A percentile compares a stretch with the other conserved stretches of the same genome.
Conservation (phyloP, 2,888 invertebrate species). For the Vandiemenella viatica region DNA sequence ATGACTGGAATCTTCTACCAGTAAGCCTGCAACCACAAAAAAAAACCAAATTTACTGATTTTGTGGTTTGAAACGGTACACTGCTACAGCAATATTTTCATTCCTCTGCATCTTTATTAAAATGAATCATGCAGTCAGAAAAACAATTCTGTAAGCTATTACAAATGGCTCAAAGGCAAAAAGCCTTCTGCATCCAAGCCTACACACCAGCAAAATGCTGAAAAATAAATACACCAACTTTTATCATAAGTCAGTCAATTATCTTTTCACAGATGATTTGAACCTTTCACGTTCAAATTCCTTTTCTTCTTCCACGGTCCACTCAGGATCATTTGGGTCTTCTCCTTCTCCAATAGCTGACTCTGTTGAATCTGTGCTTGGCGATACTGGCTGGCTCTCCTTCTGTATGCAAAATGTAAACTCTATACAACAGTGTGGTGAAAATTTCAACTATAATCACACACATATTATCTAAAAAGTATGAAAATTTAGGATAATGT, state of each 20-base stretch:
- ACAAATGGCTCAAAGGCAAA: not conserved
- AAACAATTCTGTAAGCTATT: not conserved
- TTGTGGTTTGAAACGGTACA: not conserved
- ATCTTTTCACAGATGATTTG: constrained; percentile 11
- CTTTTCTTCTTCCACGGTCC: constrained; percentile 40
- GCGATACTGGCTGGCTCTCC: constrained; percentile 34
- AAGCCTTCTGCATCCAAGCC: not conserved
- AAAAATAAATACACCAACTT: not conserved
- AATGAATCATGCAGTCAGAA: not conserved
- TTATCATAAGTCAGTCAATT: constrained; percentile 1
- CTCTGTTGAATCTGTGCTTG: constrained; percentile 32
- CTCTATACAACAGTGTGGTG: not conserved
- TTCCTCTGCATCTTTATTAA: not conserved
- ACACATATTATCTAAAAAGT: too few relatives aligned
- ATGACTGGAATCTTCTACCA: not conserved
- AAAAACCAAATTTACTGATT: not conserved
- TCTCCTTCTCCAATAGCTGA: constrained; percentile 50
- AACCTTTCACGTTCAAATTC: constrained; percentile 10
- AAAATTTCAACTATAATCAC: too few relatives aligned
- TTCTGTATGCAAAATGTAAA: not conserved
- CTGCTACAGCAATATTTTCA: not conserved
- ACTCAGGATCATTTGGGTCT: constrained; percentile 76
- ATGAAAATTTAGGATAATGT: too few relatives aligned
- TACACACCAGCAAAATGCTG: not conserved
- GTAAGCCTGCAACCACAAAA: not conserved